Conservation (phyloP, 1,140 invertebrate genomes). For the Drosophila serrata region DNA sequence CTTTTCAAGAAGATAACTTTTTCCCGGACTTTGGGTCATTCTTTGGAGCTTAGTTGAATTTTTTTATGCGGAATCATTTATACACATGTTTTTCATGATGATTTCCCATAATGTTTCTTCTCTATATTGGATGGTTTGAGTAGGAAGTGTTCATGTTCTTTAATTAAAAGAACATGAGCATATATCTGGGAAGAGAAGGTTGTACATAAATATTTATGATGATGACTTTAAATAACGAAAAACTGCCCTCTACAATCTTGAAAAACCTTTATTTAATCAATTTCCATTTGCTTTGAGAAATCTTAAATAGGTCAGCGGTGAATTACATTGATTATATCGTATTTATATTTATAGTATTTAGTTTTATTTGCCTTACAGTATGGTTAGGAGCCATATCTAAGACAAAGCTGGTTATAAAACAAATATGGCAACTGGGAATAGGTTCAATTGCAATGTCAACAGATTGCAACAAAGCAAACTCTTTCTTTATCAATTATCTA, state of each 20-base stretch:
- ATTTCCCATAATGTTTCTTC: not conserved
- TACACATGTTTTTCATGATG: constrained; percentile 16
- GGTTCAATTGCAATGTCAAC: constrained; percentile 43
- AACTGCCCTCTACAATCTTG: too few species aligned
- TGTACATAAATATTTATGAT: too few species aligned
- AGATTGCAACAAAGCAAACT: constrained; percentile 20
- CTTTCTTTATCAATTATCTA: constrained; percentile 5
- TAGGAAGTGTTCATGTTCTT: not conserved
- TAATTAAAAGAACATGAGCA: not conserved
- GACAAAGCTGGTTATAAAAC: constrained; percentile 46
- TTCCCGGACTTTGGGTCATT: constrained; percentile 53
- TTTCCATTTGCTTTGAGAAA: not conserved
- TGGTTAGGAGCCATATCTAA: constrained; percentile 3
- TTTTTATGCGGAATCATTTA: constrained; percentile 15
- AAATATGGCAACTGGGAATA: constrained; percentile 3
- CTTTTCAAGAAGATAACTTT: constrained; percentile 22
- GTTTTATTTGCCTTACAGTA: not conserved
- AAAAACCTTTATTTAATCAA: not conserved
- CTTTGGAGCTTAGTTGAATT: constrained; percentile 30
- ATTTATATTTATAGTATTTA: not conserved
- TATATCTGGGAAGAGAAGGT: too few species aligned
- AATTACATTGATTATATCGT: not conserved
- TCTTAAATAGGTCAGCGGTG: too few species aligned
- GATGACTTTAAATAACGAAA: too few species aligned
- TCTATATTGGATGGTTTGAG: not conserved